Evolutionary conservation across 1,140 invertebrate species (phyloP).

Genomic region (Diprion similis): DNA sequence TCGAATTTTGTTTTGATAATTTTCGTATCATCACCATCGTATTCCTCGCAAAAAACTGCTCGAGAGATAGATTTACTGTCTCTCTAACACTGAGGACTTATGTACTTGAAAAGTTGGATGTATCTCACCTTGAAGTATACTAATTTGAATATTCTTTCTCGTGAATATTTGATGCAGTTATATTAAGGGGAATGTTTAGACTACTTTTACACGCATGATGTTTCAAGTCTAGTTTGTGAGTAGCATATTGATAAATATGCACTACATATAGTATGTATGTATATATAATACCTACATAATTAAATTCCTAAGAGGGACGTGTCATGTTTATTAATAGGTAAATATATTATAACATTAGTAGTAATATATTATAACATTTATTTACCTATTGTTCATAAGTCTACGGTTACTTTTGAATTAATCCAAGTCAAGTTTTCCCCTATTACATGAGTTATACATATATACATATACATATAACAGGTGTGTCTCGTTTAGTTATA

Average conservation of each 20-base stretch:
- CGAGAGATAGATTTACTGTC: too few relatives aligned
- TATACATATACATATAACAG: too few relatives aligned
- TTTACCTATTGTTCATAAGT: background rate
- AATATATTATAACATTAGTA: background rate
- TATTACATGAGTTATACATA: too few relatives aligned
- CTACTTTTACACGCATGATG: background rate
- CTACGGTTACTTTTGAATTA: background rate
- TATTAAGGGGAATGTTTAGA: background rate
- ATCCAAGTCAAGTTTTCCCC: background rate
- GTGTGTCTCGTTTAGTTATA: too few relatives aligned
- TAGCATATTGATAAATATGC: background rate
- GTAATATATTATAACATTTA: background rate
- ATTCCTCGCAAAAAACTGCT: too few relatives aligned
- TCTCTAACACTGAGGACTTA: too few relatives aligned
- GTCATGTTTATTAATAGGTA: conserved; percentile 20
- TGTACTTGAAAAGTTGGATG: too few relatives aligned
- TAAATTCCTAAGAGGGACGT: conserved; percentile 19
- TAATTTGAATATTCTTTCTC: too few relatives aligned
- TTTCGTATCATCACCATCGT: too few relatives aligned
- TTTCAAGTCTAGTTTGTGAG: background rate
- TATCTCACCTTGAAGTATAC: too few relatives aligned
- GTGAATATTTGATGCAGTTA: too few relatives aligned
- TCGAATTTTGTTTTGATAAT: too few relatives aligned
- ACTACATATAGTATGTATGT: background rate
- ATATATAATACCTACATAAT: conserved; percentile 20